phyloP scores from a whole-genome alignment of 2,113 vertebrate species.

The Thalassoma bifasciatum region DNA sequence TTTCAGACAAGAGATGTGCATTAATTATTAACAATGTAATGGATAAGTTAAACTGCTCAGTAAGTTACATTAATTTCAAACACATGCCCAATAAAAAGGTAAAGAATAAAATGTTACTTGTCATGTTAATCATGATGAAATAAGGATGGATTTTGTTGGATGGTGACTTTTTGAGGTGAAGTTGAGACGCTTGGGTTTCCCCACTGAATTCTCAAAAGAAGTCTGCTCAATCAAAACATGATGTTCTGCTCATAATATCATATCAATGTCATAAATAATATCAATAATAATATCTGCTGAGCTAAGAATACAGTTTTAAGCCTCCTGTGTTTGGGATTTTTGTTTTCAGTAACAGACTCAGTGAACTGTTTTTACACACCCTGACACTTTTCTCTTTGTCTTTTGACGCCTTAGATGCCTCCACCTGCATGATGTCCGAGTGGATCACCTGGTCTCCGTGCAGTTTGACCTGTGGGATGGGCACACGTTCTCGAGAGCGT shows the following conservation, averaged over 20 bases:
- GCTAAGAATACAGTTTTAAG: too few species aligned
- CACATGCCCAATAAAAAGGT: not conserved
- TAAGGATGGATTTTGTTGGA: not conserved
- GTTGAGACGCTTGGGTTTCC: not conserved
- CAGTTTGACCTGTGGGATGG: constrained; percentile 91
- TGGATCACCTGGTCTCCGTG: constrained; percentile 99
- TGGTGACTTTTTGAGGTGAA: not conserved
- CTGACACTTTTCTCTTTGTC: constrained; percentile 1
- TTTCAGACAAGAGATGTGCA: not conserved
- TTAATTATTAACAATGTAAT: not conserved
- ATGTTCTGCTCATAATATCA: too few species aligned
- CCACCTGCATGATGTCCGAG: constrained; percentile 99
- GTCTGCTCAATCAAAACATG: not conserved
- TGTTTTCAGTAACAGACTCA: not conserved
- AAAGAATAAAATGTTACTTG: not conserved
- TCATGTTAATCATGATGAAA: not conserved
- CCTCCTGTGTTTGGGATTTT: too few species aligned
- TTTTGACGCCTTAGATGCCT: constrained; percentile 83
- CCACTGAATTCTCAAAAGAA: not conserved
- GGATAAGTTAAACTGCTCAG: too few species aligned
- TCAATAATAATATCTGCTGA: too few species aligned
- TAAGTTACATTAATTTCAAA: not conserved
- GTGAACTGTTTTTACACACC: too few species aligned
- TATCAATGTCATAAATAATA: too few species aligned
- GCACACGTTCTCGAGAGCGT: constrained; percentile 91